Base-by-base conservation (phyloP, 2,113 vertebrate genomes). In the Acanthisitta chloris region DNA sequence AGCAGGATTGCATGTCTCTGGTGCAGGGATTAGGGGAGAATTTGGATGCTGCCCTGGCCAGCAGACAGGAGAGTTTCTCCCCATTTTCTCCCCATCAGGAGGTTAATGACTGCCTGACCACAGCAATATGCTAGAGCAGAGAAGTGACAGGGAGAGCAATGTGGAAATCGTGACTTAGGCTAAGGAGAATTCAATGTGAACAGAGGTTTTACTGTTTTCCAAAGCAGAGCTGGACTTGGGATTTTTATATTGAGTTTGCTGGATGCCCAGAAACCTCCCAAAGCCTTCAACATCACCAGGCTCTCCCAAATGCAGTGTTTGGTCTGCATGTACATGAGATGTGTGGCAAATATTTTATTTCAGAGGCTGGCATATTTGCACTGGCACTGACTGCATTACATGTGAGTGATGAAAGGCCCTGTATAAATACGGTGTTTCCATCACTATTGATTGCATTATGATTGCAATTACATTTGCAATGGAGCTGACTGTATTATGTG, bases 331-430 rank as follows among this genome's bases (percentile, higher is more conserved):
- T 38, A 24, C 71, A 42, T 5, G 38, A 95, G 90, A 96, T 82
- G 87, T 94, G 73, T 83, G 94, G 94, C 96, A 96, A 97, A 96
- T 96, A 97, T 91, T 96, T 94, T 65, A 92, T 94, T 94, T 96
- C 94, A 94, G 93, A 95, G 36, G 92, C 95, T 97, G 94, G 94
- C 95, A 90, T 95, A 96, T 97, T 97, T 94, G 96, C 94, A 93
- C 93, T 97, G 94, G 93, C 95, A 79, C 96, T 26, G 90, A 51
- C 94, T 95, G 92, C 82, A 69, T 82, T 97, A 61, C 81, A 17
- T 96, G 93, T 94, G 96, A 97, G 95, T 96, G 95, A 97, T 97
- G 96, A 97, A 96, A 96, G 96, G 93, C 85, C 91, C 93, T 96
- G 95, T 97, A 96, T 94, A 97, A 97, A 96, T 97, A 97, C 4